phyloP scores from a whole-genome alignment of 2,113 vertebrate species.

The Pica pica region DNA sequence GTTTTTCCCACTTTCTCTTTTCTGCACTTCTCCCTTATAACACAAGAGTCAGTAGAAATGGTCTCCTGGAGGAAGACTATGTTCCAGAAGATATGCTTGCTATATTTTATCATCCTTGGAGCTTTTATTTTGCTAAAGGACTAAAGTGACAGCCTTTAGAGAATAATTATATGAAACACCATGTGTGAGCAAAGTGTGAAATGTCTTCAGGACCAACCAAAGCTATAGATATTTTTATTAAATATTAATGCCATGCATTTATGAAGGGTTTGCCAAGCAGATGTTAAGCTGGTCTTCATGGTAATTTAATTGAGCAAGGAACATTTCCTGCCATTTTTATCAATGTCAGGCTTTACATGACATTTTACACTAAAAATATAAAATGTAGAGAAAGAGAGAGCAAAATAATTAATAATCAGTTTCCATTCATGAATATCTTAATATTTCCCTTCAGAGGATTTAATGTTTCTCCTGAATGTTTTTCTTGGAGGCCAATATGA shows the following conservation, averaged over 20 bases:
- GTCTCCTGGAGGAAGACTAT: not conserved
- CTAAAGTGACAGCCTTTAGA: conserved; percentile 37
- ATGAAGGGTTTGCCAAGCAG: conserved; percentile 68
- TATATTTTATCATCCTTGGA: conserved; percentile 52
- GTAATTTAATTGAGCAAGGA: conserved; percentile 73
- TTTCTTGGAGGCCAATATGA: conserved; percentile 66
- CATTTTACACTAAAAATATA: conserved; percentile 72
- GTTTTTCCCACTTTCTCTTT: not conserved
- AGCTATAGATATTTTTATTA: conserved; percentile 73
- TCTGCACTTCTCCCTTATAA: not conserved
- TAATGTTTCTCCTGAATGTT: conserved; percentile 71
- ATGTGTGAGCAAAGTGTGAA: conserved; percentile 68
- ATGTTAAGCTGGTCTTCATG: conserved; percentile 67
- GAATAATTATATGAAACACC: conserved; percentile 69
- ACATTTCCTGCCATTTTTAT: conserved; percentile 78
- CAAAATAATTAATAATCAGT: conserved; percentile 74
- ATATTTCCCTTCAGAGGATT: conserved; percentile 69
- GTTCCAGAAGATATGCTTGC: not conserved
- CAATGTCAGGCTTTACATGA: conserved; percentile 72
- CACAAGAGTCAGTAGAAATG: not conserved
- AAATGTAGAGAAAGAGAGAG: conserved; percentile 39
- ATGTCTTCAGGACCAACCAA: conserved; percentile 64
- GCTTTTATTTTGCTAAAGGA: conserved; percentile 46
- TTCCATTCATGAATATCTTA: conserved; percentile 71
- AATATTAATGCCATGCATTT: conserved; percentile 74